phyloP scores from a whole-genome alignment of 1,140 invertebrate species.

The Glossosoma conforme region DNA sequence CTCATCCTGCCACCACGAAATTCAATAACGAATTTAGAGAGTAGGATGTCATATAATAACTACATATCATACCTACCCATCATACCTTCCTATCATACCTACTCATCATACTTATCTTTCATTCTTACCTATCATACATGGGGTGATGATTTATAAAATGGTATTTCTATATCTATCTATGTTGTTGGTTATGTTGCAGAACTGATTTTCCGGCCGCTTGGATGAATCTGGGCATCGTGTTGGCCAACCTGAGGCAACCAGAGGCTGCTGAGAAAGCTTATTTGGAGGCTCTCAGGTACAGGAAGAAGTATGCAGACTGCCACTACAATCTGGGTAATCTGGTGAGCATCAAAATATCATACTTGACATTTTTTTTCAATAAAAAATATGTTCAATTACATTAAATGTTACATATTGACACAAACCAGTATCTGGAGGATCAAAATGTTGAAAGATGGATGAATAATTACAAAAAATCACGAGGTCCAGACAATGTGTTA shows the following conservation, averaged over 20 bases:
- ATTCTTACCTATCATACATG: too few relatives aligned
- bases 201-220: slow-evolving; percentile 89
- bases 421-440: too few relatives aligned
- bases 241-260: slow-evolving; percentile 68
- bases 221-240: slow-evolving; percentile 96
- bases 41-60: too few relatives aligned
- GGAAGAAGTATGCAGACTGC: slow-evolving; percentile 85
- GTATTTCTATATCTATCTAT: too few relatives aligned
- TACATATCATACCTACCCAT: too few relatives aligned
- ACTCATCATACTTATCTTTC: too few relatives aligned
- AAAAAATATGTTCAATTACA: slow-evolving; percentile 2
- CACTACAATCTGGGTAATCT: slow-evolving; percentile 93
- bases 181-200: slow-evolving; percentile 46
- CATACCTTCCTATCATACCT: too few relatives aligned
- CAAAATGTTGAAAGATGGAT: too few relatives aligned
- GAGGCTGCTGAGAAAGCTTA: slow-evolving; percentile 76
- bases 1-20: too few relatives aligned
- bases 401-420: background rate
- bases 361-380: slow-evolving; percentile 10
- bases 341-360: slow-evolving; percentile 52
- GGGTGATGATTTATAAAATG: too few relatives aligned
- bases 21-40: too few relatives aligned
- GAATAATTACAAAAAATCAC: background rate
- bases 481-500: slow-evolving; percentile 3
- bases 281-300: slow-evolving; percentile 66